Percentiles rank a stretch among this genome's conserved stretches.
phyloP scores from a whole-genome alignment of 2,888 invertebrate genomes.

The Salticus scenicus region DNA sequence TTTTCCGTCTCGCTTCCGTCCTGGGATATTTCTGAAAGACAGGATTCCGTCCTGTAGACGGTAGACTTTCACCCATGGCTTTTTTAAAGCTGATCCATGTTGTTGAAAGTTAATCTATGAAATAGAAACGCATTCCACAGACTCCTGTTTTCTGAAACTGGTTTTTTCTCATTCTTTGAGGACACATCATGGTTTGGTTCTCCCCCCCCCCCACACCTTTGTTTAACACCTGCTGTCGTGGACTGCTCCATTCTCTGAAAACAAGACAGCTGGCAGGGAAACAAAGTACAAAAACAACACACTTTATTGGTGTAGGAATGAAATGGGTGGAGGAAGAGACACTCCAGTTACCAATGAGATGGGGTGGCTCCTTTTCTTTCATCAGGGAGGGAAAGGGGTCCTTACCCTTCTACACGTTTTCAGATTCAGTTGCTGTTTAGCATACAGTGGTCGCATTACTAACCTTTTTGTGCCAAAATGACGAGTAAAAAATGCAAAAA shows the following conservation, averaged over 20 bases:
- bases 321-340: not conserved
- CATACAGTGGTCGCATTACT: not conserved
- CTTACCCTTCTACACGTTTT: too few relatives aligned
- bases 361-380: slow-evolving; percentile 14
- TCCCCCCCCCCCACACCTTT: not conserved
- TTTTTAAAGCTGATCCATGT: too few relatives aligned
- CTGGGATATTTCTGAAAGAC: too few relatives aligned
- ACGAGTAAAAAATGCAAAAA: not conserved
- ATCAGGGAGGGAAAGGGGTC: not conserved
- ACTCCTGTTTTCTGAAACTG: too few relatives aligned
- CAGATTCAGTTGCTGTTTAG: slow-evolving; percentile 3
- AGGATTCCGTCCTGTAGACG: too few relatives aligned
- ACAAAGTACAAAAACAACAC: slow-evolving; percentile 4
- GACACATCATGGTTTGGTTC: not conserved
- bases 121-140: too few relatives aligned
- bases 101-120: too few relatives aligned
- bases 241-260: not conserved
- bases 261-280: not conserved
- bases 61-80: too few relatives aligned
- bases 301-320: not conserved
- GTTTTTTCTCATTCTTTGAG: not conserved
- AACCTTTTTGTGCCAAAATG: not conserved
- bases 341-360: slow-evolving; percentile 9
- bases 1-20: too few relatives aligned
- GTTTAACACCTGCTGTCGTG: not conserved